Percentiles rank a stretch among this genome's conserved stretches.
Conservation (phyloP, 2,888 invertebrate species). For the Nymphalis c-album region DNA sequence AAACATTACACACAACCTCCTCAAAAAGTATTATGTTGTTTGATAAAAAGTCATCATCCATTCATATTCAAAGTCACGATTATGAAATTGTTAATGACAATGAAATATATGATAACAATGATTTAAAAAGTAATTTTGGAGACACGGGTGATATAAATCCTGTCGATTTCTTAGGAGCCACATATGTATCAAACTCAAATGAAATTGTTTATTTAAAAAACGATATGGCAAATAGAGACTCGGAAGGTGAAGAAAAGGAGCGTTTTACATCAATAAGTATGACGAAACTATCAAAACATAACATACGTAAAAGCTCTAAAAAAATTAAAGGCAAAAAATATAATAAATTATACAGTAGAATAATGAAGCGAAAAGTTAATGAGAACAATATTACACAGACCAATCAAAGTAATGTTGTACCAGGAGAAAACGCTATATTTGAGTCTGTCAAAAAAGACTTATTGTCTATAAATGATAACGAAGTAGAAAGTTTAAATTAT, state of each 20-base stretch:
- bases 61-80: neutral
- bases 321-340: conserved; percentile 15
- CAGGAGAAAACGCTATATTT: neutral
- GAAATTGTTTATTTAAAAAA: neutral
- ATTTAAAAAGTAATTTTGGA: neutral
- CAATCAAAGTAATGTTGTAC: neutral
- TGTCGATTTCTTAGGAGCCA: neutral
- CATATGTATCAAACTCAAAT: neutral
- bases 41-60: neutral
- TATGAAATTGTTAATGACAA: neutral
- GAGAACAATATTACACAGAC: neutral
- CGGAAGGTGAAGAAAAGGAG: neutral
- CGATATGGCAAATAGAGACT: neutral
- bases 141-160: neutral
- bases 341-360: conserved; percentile 23
- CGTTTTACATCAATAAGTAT: neutral
- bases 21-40: neutral
- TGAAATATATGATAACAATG: neutral
- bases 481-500: neutral
- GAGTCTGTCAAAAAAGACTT: neutral
- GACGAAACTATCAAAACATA: neutral
- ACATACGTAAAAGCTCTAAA: neutral
- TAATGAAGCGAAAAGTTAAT: neutral
- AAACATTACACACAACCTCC: neutral
- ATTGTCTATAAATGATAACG: neutral